phyloP scores from a whole-genome alignment of 2,888 invertebrate species.

The Athetis lepigone region DNA sequence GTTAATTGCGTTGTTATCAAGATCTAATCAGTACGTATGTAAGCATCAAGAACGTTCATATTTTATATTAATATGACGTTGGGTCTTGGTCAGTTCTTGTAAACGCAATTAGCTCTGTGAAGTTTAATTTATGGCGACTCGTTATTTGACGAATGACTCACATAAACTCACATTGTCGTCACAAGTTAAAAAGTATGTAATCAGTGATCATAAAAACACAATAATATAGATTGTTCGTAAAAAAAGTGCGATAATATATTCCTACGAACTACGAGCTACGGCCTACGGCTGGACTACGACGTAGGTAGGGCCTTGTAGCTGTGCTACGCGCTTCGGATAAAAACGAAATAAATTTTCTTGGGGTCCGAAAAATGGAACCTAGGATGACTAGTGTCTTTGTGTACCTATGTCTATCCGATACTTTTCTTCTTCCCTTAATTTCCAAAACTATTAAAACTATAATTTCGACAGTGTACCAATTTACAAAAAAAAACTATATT shows the following conservation, averaged over 20 bases:
- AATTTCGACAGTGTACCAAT: no score
- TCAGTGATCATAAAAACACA: neutral
- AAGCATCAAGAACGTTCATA: neutral
- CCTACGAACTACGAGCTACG: constrained; percentile 1
- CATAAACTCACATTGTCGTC: neutral
- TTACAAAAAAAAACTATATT: no score
- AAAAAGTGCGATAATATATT: neutral
- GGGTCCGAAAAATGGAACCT: no score
- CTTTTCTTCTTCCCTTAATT: no score
- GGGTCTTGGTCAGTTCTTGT: neutral
- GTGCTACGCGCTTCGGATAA: constrained; percentile 5
- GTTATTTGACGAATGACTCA: neutral
- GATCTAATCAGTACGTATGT: constrained; percentile 34
- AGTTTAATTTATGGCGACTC: neutral
- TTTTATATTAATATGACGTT: constrained; percentile 19
- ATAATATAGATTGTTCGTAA: neutral
- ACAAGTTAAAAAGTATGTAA: neutral
- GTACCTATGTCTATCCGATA: no score
- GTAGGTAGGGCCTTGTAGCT: neutral
- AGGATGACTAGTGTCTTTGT: no score
- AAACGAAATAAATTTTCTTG: no score
- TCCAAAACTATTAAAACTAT: no score
- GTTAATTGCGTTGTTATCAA: constrained; percentile 46
- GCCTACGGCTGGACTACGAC: neutral
- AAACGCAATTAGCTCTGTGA: neutral